phyloP scores from a whole-genome alignment of 2,113 vertebrate genomes.

The Corythornis vintsioides region DNA sequence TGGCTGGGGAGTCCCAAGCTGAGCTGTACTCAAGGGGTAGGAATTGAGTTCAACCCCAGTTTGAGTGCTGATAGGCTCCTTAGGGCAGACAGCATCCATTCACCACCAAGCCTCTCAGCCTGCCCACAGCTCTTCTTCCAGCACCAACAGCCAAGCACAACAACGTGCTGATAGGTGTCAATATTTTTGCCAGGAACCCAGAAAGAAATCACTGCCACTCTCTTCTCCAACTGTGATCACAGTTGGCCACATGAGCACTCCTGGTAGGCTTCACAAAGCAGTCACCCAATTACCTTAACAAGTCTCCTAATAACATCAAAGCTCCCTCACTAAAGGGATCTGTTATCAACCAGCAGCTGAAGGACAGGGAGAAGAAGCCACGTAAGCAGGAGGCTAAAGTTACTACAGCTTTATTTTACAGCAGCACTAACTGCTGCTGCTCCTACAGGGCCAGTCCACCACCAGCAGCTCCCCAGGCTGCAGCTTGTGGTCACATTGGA shows the following conservation, averaged over 20 bases:
- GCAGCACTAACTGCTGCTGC: background rate
- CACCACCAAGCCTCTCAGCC: background rate
- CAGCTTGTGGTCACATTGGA: background rate
- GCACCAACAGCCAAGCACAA: background rate
- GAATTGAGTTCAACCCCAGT: background rate
- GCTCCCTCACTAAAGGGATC: background rate
- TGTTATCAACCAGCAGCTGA: background rate
- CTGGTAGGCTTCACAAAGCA: background rate
- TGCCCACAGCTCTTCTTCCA: background rate
- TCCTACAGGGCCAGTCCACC: background rate
- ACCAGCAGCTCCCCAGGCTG: background rate
- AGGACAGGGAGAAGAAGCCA: background rate
- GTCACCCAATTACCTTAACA: background rate
- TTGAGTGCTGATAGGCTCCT: background rate
- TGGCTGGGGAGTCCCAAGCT: background rate
- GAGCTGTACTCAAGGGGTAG: background rate
- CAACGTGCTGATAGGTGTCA: background rate
- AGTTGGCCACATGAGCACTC: background rate
- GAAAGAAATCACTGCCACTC: background rate
- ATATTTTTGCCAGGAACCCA: background rate
- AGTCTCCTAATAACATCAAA: background rate
- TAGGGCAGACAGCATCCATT: background rate
- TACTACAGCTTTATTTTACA: background rate
- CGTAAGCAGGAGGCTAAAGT: background rate
- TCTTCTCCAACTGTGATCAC: fast-evolving